These are phyloP conservation scores for Philaenus spumarius DNA, from an alignment of 1,140 invertebrate species.

Conservation along the genomic window DNA sequence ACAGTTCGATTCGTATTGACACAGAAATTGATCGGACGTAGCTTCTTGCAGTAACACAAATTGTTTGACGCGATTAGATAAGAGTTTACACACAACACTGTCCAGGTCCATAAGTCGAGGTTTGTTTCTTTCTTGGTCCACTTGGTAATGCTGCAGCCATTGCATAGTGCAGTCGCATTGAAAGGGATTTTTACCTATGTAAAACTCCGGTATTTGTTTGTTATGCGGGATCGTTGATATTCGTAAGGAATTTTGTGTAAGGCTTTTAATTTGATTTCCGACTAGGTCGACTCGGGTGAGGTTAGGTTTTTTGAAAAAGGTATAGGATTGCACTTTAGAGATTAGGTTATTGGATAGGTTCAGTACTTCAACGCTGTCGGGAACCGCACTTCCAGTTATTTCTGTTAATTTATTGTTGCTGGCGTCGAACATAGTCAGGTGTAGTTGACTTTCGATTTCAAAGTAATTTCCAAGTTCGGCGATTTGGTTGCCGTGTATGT, in stretches of 20 bases:
- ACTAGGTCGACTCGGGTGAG: conserved; percentile 78
- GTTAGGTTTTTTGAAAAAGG: conserved; percentile 90
- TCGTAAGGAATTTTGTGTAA: conserved; percentile 79
- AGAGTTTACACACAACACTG: conserved; percentile 77
- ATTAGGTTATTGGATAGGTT: conserved; percentile 83
- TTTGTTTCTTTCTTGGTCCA: conserved; percentile 69
- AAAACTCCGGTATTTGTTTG: conserved; percentile 80
- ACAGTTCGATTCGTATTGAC: conserved; percentile 85
- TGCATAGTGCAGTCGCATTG: conserved; percentile 84
- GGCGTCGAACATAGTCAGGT: conserved; percentile 76
- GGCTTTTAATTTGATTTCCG: conserved; percentile 72
- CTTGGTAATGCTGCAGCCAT: conserved; percentile 77
- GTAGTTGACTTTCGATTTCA: conserved; percentile 75
- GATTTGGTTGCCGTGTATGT: conserved; percentile 83
- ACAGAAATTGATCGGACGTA: conserved; percentile 80
- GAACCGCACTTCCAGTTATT: conserved; percentile 70
- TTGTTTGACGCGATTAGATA: conserved; percentile 72
- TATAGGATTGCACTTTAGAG: conserved; percentile 79
- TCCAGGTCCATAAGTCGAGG: conserved; percentile 82
- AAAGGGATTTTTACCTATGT: conserved; percentile 83
- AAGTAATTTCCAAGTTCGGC: conserved; percentile 84
- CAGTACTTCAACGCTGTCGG: conserved; percentile 77
- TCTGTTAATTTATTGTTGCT: conserved; percentile 79
- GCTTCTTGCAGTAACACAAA: conserved; percentile 77
- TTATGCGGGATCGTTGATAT: conserved; percentile 70